Conservation (phyloP, 2,888 invertebrate genomes). For the Glaucopsyche alexis region DNA sequence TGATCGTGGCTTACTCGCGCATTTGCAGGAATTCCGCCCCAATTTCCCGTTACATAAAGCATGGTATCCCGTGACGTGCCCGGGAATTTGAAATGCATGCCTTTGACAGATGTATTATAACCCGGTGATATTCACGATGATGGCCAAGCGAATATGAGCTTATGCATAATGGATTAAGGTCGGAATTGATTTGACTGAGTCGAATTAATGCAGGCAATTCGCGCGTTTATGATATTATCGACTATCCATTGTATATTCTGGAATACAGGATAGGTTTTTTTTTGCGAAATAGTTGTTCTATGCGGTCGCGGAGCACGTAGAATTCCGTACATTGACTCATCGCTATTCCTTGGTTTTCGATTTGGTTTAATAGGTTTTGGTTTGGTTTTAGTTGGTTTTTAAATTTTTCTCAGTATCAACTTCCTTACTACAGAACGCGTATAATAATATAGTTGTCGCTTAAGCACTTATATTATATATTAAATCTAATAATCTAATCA, state of each 20-base stretch:
- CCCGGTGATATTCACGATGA: slow-evolving; percentile 33
- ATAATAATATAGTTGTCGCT: too few relatives aligned
- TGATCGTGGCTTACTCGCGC: slow-evolving; percentile 43
- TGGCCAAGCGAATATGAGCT: not conserved
- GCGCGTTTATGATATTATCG: slow-evolving; percentile 9
- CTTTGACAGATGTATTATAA: slow-evolving; percentile 56
- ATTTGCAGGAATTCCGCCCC: not conserved
- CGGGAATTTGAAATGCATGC: slow-evolving; percentile 41
- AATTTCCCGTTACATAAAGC: slow-evolving; percentile 35
- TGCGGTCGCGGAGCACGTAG: too few relatives aligned
- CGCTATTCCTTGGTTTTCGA: too few relatives aligned
- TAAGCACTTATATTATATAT: too few relatives aligned
- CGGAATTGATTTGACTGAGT: slow-evolving; percentile 2
- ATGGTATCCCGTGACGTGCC: slow-evolving; percentile 36
- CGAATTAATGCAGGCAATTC: slow-evolving; percentile 13
- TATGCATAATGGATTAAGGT: slow-evolving; percentile 8
- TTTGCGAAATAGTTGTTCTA: too few relatives aligned
- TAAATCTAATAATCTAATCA: too few relatives aligned
- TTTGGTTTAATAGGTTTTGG: too few relatives aligned
- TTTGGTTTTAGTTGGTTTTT: too few relatives aligned
- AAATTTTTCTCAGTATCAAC: too few relatives aligned
- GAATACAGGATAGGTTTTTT: not conserved
- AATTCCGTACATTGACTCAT: too few relatives aligned
- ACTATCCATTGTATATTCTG: slow-evolving; percentile 12
- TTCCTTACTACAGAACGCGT: too few relatives aligned